Percentiles rank a stretch among this genome's conserved stretches.
phyloP scores from a whole-genome alignment of 1,140 invertebrate genomes.

The Drosophila cardini region DNA sequence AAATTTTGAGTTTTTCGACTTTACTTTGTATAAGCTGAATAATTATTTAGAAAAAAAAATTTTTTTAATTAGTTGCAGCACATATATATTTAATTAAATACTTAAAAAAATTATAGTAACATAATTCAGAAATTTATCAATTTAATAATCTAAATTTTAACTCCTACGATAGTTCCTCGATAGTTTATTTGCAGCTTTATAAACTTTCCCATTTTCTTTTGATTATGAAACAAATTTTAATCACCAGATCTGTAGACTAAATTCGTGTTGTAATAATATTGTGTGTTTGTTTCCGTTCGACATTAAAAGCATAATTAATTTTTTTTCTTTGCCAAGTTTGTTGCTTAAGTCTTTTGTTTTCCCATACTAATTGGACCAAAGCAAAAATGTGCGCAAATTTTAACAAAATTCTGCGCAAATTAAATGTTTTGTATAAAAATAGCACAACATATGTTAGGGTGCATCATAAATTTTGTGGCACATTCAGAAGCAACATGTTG shows the following conservation, averaged over 20 bases:
- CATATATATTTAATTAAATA: too few relatives aligned
- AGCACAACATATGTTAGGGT: neutral
- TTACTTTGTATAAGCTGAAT: too few relatives aligned
- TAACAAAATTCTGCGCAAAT: neutral
- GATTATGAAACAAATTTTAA: conserved; percentile 1
- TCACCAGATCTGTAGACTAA: conserved; percentile 4
- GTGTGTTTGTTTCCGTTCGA: conserved; percentile 33
- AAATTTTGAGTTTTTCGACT: too few relatives aligned
- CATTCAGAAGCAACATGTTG: conserved; percentile 39
- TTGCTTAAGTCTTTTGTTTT: conserved; percentile 78
- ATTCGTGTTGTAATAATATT: conserved; percentile 24
- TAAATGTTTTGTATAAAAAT: conserved; percentile 37
- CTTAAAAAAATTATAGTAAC: too few relatives aligned
- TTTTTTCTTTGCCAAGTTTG: conserved; percentile 47
- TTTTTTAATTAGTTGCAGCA: too few relatives aligned
- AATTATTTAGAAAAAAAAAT: too few relatives aligned
- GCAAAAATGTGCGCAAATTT: conserved; percentile 24
- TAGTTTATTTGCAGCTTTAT: neutral
- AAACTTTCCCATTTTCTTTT: neutral
- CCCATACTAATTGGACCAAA: conserved; percentile 32
- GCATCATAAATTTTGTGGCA: conserved; percentile 43
- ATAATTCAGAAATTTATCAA: too few relatives aligned
- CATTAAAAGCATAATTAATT: conserved; percentile 65
- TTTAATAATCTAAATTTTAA: too few relatives aligned
- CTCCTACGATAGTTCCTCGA: conserved; percentile 2